Conservation (phyloP, 2,888 invertebrate genomes). For the Teinopalpus imperialis region DNA sequence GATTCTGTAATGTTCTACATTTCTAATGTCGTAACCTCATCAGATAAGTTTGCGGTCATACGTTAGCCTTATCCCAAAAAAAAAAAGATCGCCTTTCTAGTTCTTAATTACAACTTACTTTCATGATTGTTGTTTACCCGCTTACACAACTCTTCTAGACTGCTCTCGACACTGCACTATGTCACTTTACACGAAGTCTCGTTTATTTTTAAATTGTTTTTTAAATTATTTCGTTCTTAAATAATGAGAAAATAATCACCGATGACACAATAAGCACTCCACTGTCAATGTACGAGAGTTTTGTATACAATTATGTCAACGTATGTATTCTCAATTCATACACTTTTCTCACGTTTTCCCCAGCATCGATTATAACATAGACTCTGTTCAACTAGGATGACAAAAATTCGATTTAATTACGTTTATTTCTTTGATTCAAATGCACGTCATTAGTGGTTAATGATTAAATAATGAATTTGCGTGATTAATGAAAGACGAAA, state of each 20-base stretch:
- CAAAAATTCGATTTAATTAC: not conserved
- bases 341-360: not conserved
- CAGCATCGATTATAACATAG: not conserved
- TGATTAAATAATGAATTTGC: not conserved
- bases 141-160: constrained; percentile 8
- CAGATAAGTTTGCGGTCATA: too few species aligned
- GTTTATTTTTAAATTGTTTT: constrained; percentile 5
- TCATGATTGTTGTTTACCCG: constrained; percentile 15
- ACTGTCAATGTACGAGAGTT: constrained; percentile 5
- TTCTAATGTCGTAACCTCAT: too few species aligned
- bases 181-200: not conserved
- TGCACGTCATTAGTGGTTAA: too few species aligned
- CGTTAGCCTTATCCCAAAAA: too few species aligned
- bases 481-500: too few species aligned
- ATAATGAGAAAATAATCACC: constrained; percentile 13
- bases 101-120: too few species aligned
- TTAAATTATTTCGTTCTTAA: not conserved
- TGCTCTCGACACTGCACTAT: constrained; percentile 8
- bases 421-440: too few species aligned
- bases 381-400: not conserved
- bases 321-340: not conserved
- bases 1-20: too few species aligned
- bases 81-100: too few species aligned
- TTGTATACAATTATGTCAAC: not conserved
- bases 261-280: constrained; percentile 10